A percentile compares a stretch with the other conserved stretches of the same genome.
These are phyloP conservation scores for Drosophila peninsularis DNA, from an alignment of 2,888 invertebrate species.

Conservation along the genomic window DNA sequence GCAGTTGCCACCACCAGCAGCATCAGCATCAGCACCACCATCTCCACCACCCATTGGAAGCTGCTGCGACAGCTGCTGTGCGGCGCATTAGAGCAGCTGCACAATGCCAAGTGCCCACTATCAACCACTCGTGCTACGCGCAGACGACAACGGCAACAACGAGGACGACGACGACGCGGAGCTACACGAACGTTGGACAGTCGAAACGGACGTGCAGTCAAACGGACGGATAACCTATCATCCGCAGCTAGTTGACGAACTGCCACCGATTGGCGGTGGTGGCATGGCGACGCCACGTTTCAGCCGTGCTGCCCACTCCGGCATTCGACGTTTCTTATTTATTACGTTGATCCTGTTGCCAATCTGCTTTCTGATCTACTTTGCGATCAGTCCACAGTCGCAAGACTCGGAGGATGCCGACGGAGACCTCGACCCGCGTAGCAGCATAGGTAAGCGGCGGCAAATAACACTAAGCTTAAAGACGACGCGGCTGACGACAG, in stretches of 20 bases:
- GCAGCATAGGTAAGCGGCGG: constrained; percentile 56
- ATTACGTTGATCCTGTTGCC: constrained; percentile 19
- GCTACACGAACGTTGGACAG: not conserved
- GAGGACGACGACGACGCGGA: constrained; percentile 22
- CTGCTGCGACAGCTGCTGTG: constrained; percentile 22
- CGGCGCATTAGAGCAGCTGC: constrained; percentile 25
- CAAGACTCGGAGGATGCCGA: constrained; percentile 33
- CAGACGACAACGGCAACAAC: constrained; percentile 37
- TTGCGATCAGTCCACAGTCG: constrained; percentile 45
- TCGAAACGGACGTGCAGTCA: not conserved
- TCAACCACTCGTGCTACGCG: constrained; percentile 59
- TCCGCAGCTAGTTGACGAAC: constrained; percentile 26
- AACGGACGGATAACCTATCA: constrained; percentile 23
- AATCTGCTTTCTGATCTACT: constrained; percentile 45
- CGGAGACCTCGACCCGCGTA: constrained; percentile 37
- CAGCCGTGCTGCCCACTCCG: constrained; percentile 8
- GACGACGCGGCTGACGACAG: not conserved
- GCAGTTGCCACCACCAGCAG: constrained; percentile 14
- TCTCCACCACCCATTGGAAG: constrained; percentile 1
- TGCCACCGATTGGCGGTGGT: not conserved
- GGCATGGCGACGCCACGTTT: constrained; percentile 28
- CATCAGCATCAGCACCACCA: not conserved
- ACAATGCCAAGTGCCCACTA: constrained; percentile 73
- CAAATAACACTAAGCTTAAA: not conserved
- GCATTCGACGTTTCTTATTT: constrained; percentile 40